A percentile compares a stretch with the other conserved stretches of the same genome.
Conservation (phyloP, 1,140 invertebrate genomes). For the Limonius californicus region DNA sequence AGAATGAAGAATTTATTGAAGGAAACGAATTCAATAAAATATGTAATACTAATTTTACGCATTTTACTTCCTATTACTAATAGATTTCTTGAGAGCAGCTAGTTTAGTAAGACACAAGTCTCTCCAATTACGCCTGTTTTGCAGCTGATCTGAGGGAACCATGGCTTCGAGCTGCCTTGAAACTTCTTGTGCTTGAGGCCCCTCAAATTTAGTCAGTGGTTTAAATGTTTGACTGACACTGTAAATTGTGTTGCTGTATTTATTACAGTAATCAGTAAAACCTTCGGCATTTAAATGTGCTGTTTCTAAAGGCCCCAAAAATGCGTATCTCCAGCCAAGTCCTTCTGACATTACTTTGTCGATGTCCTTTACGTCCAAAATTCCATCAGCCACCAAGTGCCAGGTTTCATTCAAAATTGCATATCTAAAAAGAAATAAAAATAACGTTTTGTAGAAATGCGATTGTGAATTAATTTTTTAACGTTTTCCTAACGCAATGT, state of each 20-base stretch:
- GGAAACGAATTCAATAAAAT: not conserved
- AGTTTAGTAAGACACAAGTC: constrained; percentile 79
- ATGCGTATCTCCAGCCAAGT: constrained; percentile 91
- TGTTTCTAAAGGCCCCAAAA: constrained; percentile 90
- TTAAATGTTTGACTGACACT: constrained; percentile 73
- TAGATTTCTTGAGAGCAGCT: constrained; percentile 68
- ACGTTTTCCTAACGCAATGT: too few relatives aligned
- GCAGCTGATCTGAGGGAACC: constrained; percentile 72
- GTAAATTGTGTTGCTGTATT: constrained; percentile 78
- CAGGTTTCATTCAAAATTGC: constrained; percentile 91
- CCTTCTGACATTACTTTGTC: constrained; percentile 94
- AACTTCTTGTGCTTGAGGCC: constrained; percentile 57
- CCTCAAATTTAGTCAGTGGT: constrained; percentile 68
- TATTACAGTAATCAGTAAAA: constrained; percentile 65
- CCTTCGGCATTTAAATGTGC: constrained; percentile 94
- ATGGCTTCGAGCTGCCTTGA: constrained; percentile 67
- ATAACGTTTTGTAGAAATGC: not conserved
- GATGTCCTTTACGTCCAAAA: constrained; percentile 83
- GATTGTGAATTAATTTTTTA: not conserved
- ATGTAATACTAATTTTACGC: not conserved
- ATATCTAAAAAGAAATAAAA: constrained; percentile 57
- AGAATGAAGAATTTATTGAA: not conserved
- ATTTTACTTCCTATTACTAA: not conserved
- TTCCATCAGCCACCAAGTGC: constrained; percentile 78
- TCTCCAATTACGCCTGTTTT: constrained; percentile 74